A percentile compares a stretch with the other conserved stretches of the same genome.
phyloP scores from a whole-genome alignment of 2,888 invertebrate species.

The Steinernema hermaphroditum region DNA sequence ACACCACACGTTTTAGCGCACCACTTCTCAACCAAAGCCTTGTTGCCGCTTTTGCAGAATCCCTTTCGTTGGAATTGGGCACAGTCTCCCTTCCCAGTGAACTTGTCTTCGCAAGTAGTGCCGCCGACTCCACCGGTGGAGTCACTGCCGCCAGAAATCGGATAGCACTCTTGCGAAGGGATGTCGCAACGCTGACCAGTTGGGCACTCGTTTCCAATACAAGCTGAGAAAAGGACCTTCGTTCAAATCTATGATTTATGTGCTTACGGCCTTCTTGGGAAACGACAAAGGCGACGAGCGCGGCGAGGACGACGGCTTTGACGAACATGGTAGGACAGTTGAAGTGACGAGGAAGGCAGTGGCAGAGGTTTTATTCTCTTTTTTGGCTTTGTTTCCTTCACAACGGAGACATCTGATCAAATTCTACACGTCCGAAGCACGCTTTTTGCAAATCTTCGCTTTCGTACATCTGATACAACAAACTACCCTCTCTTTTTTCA shows the following conservation, averaged over 20 bases:
- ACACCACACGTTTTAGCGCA: conserved; percentile 27
- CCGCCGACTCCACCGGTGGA: too few relatives aligned
- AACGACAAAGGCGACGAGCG: background rate
- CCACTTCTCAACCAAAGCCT: background rate
- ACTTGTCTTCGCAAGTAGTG: background rate
- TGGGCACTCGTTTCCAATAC: background rate
- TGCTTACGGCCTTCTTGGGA: background rate
- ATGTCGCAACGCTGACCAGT: background rate
- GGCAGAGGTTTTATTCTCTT: too few relatives aligned
- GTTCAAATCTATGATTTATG: background rate
- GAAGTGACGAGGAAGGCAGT: background rate
- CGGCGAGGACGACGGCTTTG: background rate
- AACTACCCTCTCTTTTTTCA: too few relatives aligned
- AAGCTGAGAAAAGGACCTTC: background rate
- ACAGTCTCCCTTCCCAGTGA: background rate
- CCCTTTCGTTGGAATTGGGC: background rate
- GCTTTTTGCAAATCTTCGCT: too few relatives aligned
- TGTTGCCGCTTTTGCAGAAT: background rate
- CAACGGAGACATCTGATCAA: too few relatives aligned
- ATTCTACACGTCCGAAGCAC: too few relatives aligned
- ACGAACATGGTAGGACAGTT: background rate
- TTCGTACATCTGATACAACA: too few relatives aligned
- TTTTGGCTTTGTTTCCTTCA: too few relatives aligned
- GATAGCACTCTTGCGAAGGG: background rate
- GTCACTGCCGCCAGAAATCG: too few relatives aligned